A percentile compares a stretch with the other conserved stretches of the same genome.
Conservation (phyloP, 2,113 vertebrate genomes). For the Pygoscelis adeliae region DNA sequence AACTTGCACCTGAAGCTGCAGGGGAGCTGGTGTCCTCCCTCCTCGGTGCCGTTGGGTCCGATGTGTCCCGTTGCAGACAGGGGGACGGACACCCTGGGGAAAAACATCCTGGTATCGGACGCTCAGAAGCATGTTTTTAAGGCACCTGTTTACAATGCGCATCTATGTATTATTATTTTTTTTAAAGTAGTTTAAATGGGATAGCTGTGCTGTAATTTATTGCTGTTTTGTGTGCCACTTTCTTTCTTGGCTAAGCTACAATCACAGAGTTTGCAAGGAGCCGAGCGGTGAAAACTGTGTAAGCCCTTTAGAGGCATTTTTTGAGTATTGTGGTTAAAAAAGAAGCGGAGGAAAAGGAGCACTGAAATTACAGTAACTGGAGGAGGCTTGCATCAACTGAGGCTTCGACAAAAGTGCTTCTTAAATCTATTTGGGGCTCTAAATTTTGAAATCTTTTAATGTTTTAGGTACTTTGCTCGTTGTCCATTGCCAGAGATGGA, state of each 20-base stretch:
- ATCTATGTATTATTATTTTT: not conserved
- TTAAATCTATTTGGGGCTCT: not conserved
- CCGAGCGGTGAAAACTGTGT: not conserved
- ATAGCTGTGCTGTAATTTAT: slow-evolving; percentile 47
- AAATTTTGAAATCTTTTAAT: not conserved
- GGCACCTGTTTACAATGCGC: slow-evolving; percentile 15
- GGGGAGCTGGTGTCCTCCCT: not conserved
- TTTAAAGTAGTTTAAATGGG: not conserved
- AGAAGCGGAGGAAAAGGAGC: not conserved
- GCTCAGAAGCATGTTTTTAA: slow-evolving; percentile 48
- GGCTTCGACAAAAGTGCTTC: not conserved
- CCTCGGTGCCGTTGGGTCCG: not conserved
- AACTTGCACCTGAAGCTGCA: not conserved
- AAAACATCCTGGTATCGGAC: not conserved
- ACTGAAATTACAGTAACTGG: not conserved
- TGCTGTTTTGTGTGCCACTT: not conserved
- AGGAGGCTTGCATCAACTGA: not conserved
- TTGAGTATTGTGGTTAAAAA: not conserved
- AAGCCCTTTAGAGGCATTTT: not conserved
- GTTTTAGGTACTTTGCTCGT: not conserved
- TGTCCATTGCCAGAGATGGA: not conserved
- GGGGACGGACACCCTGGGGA: not conserved
- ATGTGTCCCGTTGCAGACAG: not conserved
- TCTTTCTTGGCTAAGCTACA: slow-evolving; percentile 5
- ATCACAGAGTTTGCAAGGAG: not conserved